phyloP scores from a whole-genome alignment of 2,113 vertebrate species.

The Rana temporaria region DNA sequence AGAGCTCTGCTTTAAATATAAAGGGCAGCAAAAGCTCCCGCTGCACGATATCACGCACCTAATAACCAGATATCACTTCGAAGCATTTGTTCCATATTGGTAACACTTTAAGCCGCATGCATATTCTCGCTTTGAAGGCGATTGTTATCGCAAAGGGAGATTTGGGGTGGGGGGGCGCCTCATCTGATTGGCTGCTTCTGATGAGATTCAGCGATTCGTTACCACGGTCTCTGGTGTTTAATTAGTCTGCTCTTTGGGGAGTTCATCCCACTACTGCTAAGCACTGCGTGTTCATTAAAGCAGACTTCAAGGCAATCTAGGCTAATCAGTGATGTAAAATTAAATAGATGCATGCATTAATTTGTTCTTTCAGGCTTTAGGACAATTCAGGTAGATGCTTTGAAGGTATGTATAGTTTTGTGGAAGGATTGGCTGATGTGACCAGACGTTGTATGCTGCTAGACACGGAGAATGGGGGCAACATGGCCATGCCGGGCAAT shows the following conservation, averaged over 20 bases:
- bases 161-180: too few species aligned
- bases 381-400: neutral
- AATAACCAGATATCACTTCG: neutral
- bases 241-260: conserved; percentile 31
- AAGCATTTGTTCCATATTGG: neutral
- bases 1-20: too few species aligned
- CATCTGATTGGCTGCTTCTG: neutral
- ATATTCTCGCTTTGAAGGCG: neutral
- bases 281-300: conserved; percentile 20
- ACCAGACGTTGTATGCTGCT: neutral
- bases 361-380: neutral
- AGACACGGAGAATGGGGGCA: neutral
- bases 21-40: too few species aligned
- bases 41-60: too few species aligned
- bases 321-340: conserved; percentile 24
- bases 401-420: neutral
- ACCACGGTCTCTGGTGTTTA: conserved; percentile 32
- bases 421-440: neutral
- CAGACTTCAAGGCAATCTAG: conserved; percentile 25
- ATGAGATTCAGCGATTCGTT: neutral
- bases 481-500: neutral
- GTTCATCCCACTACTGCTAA: neutral
- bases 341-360: conserved; percentile 18
- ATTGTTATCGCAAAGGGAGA: neutral
- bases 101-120: neutral